These are phyloP conservation scores for Fundulus diaphanus DNA, from an alignment of 2,797 vertebrate species.

Conservation along the genomic window DNA sequence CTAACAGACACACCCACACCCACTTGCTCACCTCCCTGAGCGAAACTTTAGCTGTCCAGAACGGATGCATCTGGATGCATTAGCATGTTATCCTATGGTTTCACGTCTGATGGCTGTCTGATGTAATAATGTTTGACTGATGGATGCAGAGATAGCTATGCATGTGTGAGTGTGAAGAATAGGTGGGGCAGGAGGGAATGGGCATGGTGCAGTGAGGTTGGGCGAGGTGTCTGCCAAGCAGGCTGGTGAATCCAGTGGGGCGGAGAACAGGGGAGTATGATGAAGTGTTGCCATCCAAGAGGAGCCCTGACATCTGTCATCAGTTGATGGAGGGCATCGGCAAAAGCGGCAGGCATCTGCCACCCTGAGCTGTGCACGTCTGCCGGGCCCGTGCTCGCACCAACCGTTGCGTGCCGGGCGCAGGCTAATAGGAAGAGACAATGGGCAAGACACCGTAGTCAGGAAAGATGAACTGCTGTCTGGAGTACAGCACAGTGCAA, in stretches of 20 bases:
- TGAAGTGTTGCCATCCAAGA: conserved; percentile 81
- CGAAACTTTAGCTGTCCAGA: conserved; percentile 74
- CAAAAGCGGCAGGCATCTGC: conserved; percentile 82
- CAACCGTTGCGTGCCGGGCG: conserved; percentile 51
- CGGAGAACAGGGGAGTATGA: conserved; percentile 74
- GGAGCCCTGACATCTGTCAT: conserved; percentile 86
- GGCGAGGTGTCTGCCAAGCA: conserved; percentile 69
- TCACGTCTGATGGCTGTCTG: conserved; percentile 82
- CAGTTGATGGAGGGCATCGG: conserved; percentile 81
- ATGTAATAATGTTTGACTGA: conserved; percentile 84
- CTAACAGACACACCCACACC: conserved; percentile 31
- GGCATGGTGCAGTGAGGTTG: conserved; percentile 57
- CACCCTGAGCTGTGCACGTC: conserved; percentile 74
- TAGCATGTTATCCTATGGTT: conserved; percentile 83
- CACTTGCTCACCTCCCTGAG: conserved; percentile 40
- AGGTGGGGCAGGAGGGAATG: conserved; percentile 65
- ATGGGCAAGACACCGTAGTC: conserved; percentile 68
- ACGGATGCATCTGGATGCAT: conserved; percentile 72
- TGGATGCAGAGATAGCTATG: conserved; percentile 67
- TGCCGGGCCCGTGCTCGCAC: conserved; percentile 60
- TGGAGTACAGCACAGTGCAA: conserved; percentile 42
- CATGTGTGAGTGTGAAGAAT: conserved; percentile 44
- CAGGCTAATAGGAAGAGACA: conserved; percentile 82
- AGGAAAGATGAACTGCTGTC: conserved; percentile 74
- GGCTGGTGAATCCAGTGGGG: conserved; percentile 72